Evolutionary conservation across 2,888 invertebrate species (phyloP).

Genomic region (Caprella mutica): DNA sequence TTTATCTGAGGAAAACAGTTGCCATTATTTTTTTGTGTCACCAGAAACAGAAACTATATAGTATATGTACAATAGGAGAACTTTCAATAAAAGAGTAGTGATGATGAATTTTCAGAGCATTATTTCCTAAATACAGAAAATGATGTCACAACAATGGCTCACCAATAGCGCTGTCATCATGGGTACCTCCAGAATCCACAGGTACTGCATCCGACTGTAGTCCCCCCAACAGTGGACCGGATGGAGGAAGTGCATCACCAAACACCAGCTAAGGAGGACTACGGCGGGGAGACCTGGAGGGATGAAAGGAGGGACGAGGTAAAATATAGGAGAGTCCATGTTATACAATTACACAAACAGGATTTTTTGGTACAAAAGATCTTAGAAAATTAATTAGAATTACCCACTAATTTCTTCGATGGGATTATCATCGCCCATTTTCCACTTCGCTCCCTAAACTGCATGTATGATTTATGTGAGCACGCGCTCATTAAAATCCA

Average conservation of each 20-base stretch:
- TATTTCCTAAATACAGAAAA: background rate
- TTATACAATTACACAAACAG: too few species aligned
- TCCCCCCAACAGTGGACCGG: conserved; percentile 38
- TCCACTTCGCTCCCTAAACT: too few species aligned
- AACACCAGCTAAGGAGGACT: conserved; percentile 43
- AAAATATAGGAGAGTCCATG: too few species aligned
- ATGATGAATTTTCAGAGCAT: background rate
- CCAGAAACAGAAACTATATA: background rate
- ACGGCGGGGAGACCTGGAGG: conserved; percentile 44
- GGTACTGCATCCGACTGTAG: conserved; percentile 37
- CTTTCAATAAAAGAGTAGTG: too few species aligned
- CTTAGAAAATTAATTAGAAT: too few species aligned
- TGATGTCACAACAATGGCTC: conserved; percentile 17
- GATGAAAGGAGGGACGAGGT: too few species aligned
- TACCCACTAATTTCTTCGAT: too few species aligned
- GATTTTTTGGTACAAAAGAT: too few species aligned
- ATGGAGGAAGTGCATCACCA: conserved; percentile 38
- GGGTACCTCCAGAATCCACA: conserved; percentile 40
- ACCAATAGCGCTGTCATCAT: conserved; percentile 39
- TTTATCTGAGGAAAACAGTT: conserved; percentile 44
- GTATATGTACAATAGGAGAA: background rate
- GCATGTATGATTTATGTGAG: too few species aligned
- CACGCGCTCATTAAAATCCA: too few species aligned
- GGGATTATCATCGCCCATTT: too few species aligned
- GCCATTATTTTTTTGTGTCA: background rate